Base-by-base conservation (phyloP, 2,113 vertebrate genomes). In the Indicator indicator region DNA sequence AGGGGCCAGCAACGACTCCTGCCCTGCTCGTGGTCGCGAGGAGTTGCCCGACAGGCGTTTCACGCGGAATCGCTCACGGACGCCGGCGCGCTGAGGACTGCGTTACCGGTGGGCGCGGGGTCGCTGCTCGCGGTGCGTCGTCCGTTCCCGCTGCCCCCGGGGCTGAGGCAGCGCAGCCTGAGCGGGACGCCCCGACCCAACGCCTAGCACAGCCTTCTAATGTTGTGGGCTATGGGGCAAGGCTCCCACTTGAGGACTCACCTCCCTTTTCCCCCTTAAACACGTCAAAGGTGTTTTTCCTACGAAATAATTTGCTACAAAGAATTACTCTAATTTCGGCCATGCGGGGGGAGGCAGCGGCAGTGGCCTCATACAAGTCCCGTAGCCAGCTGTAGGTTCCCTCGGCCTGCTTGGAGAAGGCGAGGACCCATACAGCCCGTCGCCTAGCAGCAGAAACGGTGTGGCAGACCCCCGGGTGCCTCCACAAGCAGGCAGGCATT, bases 291-390 rank as follows among this genome's bases (percentile, higher is more conserved):
- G 6, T 44, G 3, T 58, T 44, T 44, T 26, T 14, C 12, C 7
- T 27, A 12, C 40, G 3, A 23, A 72, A 9, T 12, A 5, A 27
- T 63, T 38, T 38, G 33, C 33, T 38, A 23, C 21, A 40, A 11
- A 67, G 18, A 72, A 7, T 7, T 36, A 1, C 0, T 1, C 15
- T 48, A 48, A 50, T n/a, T 21, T 1, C 7, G 2, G 8, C 40
- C 6, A 12, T 9, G 46, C 5, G 52, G n/a, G 11, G 5, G 32
- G 86, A 15, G 20, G 6, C 59, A 2, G 58, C 6, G 28, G 9
- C 56, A 2, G 60, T 5, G 18, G 64, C 48, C 27, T 64, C 12
- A 15, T 33, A 21, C 2, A 10, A 56, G 79, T 9, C 32, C 12
- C 6, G n/a, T 13, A 17, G 30, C 30, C 20, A 14, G 36, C 42